Evolutionary conservation across 2,888 invertebrate species (phyloP).

Genomic region (Salpingus planirostris): DNA sequence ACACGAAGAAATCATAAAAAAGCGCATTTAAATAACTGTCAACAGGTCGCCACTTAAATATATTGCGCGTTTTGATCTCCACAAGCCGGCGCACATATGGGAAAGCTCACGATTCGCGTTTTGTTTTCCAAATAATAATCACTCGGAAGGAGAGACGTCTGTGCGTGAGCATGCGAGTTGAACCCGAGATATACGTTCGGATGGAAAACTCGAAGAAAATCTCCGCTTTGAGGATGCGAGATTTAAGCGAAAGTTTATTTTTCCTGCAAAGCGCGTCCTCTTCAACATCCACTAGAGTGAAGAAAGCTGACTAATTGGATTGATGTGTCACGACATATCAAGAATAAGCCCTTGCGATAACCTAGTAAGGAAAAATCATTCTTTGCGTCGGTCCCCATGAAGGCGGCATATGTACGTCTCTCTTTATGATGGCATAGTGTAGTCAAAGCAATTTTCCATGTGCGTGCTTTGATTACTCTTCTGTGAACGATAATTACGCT

Average conservation of each 20-base stretch:
- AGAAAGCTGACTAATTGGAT: slow-evolving; percentile 8
- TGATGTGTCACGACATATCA: slow-evolving; percentile 12
- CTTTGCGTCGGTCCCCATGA: not conserved
- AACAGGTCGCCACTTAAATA: slow-evolving; percentile 21
- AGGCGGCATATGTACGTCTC: slow-evolving; percentile 1
- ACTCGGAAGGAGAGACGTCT: too few species aligned
- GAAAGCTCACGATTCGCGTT: slow-evolving; percentile 7
- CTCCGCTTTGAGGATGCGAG: too few species aligned
- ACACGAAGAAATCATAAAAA: too few species aligned
- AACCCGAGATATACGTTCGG: too few species aligned
- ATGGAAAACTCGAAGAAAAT: too few species aligned
- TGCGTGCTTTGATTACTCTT: slow-evolving; percentile 5
- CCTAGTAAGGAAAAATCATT: not conserved
- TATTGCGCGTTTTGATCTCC: slow-evolving; percentile 15
- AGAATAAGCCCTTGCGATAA: slow-evolving; percentile 8
- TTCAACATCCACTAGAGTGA: too few species aligned
- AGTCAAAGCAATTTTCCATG: slow-evolving; percentile 2
- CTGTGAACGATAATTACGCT: too few species aligned
- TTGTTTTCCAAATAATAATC: too few species aligned
- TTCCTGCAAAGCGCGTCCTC: too few species aligned
- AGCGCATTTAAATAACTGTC: slow-evolving; percentile 17
- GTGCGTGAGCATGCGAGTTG: too few species aligned
- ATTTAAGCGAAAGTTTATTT: too few species aligned
- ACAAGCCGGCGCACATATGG: slow-evolving; percentile 6
- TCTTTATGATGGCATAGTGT: not conserved